Conservation (phyloP, 2,888 invertebrate genomes). For the Helicoverpa assulta region DNA sequence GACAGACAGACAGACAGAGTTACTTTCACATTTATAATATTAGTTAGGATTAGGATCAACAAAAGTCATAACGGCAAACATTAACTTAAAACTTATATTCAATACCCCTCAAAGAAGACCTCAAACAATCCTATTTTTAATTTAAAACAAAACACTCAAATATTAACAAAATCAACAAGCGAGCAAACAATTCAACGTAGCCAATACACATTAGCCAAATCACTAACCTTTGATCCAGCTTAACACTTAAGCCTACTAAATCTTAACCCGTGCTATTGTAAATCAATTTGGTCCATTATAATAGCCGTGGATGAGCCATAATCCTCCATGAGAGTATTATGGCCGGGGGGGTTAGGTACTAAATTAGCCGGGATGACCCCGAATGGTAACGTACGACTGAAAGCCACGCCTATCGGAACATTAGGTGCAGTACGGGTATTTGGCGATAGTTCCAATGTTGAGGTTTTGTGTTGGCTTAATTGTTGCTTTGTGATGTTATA, state of each 20-base stretch:
- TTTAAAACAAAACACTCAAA: neutral
- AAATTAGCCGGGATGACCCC: slow-evolving; percentile 63
- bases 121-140: too few relatives aligned
- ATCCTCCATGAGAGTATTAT: slow-evolving; percentile 62
- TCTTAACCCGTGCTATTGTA: slow-evolving; percentile 65
- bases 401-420: slow-evolving; percentile 57
- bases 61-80: too few relatives aligned
- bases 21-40: too few relatives aligned
- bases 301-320: slow-evolving; percentile 62
- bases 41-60: too few relatives aligned
- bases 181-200: slow-evolving; percentile 22
- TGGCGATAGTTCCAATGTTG: slow-evolving; percentile 51
- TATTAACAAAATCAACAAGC: slow-evolving; percentile 22
- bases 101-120: too few relatives aligned
- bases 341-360: slow-evolving; percentile 55
- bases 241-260: slow-evolving; percentile 63
- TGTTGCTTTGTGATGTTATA: neutral
- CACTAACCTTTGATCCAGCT: slow-evolving; percentile 53
- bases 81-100: too few relatives aligned
- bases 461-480: slow-evolving; percentile 29
- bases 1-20: too few relatives aligned
- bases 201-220: slow-evolving; percentile 51
- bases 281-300: slow-evolving; percentile 69
- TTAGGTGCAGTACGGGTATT: slow-evolving; percentile 59
- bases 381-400: slow-evolving; percentile 54